Evolutionary conservation across 2,888 invertebrate species (phyloP).

Genomic region (Drosophila colorata): DNA sequence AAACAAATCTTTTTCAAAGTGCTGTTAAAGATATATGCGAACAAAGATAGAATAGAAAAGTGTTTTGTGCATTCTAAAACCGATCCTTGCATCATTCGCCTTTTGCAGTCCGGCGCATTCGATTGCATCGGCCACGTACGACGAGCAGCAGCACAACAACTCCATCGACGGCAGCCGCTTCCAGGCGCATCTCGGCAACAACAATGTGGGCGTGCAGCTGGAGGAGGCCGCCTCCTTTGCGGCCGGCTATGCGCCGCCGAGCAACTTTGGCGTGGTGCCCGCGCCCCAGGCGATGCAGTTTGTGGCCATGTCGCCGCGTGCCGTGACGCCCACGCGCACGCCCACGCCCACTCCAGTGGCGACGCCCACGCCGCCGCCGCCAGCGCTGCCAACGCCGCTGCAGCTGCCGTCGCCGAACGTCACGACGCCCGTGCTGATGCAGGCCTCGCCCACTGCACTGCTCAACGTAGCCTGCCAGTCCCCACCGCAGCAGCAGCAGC

Average conservation of each 20-base stretch:
- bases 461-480: conserved; percentile 66
- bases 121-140: conserved; percentile 89
- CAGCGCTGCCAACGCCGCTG: conserved; percentile 53
- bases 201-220: conserved; percentile 64
- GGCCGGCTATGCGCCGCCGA: conserved; percentile 41
- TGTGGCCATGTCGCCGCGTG: conserved; percentile 58
- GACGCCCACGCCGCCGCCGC: conserved; percentile 48
- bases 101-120: conserved; percentile 88
- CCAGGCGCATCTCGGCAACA: conserved; percentile 82
- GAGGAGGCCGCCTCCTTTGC: conserved; percentile 37
- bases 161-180: conserved; percentile 83
- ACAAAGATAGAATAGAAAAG: too few relatives aligned
- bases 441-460: conserved; percentile 60
- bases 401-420: conserved; percentile 59
- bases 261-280: conserved; percentile 41
- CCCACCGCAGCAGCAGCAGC: conserved; percentile 65
- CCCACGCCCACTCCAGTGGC: conserved; percentile 52
- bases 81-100: not conserved
- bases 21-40: too few relatives aligned
- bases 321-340: conserved; percentile 62
- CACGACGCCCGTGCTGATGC: conserved; percentile 51
- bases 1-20: too few relatives aligned
- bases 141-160: conserved; percentile 85
- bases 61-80: not conserved
- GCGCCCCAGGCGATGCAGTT: conserved; percentile 55